phyloP scores from a whole-genome alignment of 1,140 invertebrate genomes.

The Pinna nobilis region DNA sequence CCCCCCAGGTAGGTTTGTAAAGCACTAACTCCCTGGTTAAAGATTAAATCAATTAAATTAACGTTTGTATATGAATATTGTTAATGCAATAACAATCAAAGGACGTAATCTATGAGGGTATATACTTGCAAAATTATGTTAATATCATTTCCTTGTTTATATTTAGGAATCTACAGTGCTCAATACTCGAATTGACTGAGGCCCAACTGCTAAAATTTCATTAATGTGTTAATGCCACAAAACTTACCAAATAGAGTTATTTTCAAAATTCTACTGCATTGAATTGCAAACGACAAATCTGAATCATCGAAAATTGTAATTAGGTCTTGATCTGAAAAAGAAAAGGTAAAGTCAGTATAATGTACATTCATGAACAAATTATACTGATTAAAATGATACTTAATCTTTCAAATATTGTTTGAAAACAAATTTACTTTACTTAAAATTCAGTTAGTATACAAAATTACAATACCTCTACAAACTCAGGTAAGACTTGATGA shows the following conservation, averaged over 20 bases:
- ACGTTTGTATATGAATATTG: no score
- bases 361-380: background rate
- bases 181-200: background rate
- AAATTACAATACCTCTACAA: no score
- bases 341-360: background rate
- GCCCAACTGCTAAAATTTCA: background rate
- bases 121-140: background rate
- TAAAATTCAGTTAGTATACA: no score
- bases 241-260: slow-evolving; percentile 79
- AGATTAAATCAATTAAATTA: background rate
- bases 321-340: slow-evolving; percentile 81
- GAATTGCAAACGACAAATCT: slow-evolving; percentile 84
- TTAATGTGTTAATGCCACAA: slow-evolving; percentile 33
- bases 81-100: no score
- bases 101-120: no score
- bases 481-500: no score
- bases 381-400: background rate
- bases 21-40: slow-evolving; percentile 5
- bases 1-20: background rate
- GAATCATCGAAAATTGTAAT: slow-evolving; percentile 86
- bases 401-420: no score
- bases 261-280: slow-evolving; percentile 83
- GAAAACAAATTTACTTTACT: no score
- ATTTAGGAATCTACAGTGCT: background rate
- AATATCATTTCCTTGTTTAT: background rate